Base-by-base conservation (phyloP, 2,113 vertebrate genomes). In the Spizaetus ornatus region DNA sequence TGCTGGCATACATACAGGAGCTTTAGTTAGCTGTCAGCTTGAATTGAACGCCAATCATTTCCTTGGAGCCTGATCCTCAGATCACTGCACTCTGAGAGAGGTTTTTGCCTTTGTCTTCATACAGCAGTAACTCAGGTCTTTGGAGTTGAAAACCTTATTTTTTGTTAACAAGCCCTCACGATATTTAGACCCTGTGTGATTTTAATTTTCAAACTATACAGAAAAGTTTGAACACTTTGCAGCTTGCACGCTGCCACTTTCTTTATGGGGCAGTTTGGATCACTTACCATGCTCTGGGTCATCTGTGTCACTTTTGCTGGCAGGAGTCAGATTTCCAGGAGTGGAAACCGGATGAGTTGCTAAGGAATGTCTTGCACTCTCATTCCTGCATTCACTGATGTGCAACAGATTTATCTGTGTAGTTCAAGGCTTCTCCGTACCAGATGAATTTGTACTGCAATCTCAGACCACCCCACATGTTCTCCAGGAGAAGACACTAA, bases 21-120 rank as follows among this genome's bases (percentile, higher is more conserved):
- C 56, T 96, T 92, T 92, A 87, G 86, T 78, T 86, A 82, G 83
- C 83, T 89, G 77, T 89, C 91, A 84, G 43, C 56, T 80, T 88
- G 66, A 71, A 52, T 26, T 55, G 65, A 88, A 76, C 2, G 3
- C 76, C 92, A 94, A 0, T 92, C 86, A 86, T 85, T 95, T 48
- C 73, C 25, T 67, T 63, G 73, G 77, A 92, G 53, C 65, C 82
- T 79, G 88, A 76, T 91, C 63, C 73, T 89, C 48, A 67, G 69
- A 55, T 72, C 71, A 26, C 71, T 77, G 45, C 48, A 12, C 58
- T 65, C 43, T 26, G 34, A 48, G 17, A 43, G 40, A 88, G 27
- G 19, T 3, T 89, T 93, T 79, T 74, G 45, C 63, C 55, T 93
- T 86, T 19, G 4, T 66, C 59, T 77, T 72, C 91, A 61, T 27